Conservation (phyloP, 2,888 invertebrate species). For the Crepidodera aurea region DNA sequence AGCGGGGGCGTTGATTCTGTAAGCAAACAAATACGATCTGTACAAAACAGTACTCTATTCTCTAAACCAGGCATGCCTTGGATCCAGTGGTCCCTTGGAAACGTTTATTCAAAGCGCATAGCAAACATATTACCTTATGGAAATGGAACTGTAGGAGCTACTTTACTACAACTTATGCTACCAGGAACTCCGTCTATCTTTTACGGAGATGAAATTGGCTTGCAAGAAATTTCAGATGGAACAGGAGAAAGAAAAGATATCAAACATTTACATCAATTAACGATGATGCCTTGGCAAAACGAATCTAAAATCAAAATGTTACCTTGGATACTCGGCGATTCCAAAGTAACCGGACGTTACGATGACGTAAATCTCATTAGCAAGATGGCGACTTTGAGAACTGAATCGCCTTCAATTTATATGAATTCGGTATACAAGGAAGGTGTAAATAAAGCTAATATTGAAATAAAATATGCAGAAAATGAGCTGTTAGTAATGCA, state of each 20-base stretch:
- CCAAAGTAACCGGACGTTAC: constrained; percentile 62
- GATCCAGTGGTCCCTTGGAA: constrained; percentile 83
- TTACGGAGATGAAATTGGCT: constrained; percentile 90
- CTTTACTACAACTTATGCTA: constrained; percentile 79
- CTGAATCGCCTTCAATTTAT: constrained; percentile 75
- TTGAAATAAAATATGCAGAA: constrained; percentile 71
- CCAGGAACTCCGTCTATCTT: constrained; percentile 89
- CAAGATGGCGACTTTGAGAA: constrained; percentile 68
- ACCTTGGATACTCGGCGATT: constrained; percentile 72
- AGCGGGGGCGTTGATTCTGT: constrained; percentile 67
- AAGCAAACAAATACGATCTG: constrained; percentile 66
- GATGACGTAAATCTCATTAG: constrained; percentile 66
- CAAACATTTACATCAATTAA: constrained; percentile 72
- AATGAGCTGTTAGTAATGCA: constrained; percentile 75
- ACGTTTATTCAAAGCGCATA: constrained; percentile 69
- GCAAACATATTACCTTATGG: constrained; percentile 65
- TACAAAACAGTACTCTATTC: constrained; percentile 69
- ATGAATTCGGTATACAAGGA: constrained; percentile 75
- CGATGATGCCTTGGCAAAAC: constrained; percentile 72
- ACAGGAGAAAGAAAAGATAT: constrained; percentile 68
- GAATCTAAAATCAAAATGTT: constrained; percentile 64
- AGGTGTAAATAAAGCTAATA: constrained; percentile 70
- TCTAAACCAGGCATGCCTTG: constrained; percentile 72
- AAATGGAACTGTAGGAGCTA: constrained; percentile 74
- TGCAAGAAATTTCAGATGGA: constrained; percentile 68